phyloP scores from a whole-genome alignment of 2,888 invertebrate species.

The Volucella bombylans region DNA sequence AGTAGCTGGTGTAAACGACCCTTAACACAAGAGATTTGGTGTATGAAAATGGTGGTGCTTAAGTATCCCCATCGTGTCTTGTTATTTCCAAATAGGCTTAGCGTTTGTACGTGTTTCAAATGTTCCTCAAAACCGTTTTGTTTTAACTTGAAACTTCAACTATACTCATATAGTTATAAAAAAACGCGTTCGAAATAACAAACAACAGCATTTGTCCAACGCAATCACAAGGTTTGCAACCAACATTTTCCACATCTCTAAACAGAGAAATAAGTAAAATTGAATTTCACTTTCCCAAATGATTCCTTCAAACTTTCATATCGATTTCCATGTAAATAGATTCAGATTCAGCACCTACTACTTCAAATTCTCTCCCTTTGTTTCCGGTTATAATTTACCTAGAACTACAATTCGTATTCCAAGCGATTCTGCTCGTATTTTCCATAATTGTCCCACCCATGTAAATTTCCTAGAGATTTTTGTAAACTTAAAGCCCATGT shows the following conservation, averaged over 20 bases:
- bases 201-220: no score
- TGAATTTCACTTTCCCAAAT: background rate
- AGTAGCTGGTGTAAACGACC: no score
- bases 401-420: constrained; percentile 45
- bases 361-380: no score
- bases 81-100: no score
- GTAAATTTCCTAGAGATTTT: constrained; percentile 34
- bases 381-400: constrained; percentile 46
- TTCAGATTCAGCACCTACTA: background rate
- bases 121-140: no score
- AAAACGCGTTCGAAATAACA: no score
- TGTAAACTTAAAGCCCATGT: constrained; percentile 23
- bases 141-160: no score
- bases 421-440: constrained; percentile 13
- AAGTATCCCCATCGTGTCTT: no score
- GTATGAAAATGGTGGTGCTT: no score
- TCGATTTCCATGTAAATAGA: background rate
- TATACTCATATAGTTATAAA: no score
- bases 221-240: background rate
- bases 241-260: background rate
- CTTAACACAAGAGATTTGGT: no score
- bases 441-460: constrained; percentile 25
- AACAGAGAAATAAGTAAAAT: background rate
- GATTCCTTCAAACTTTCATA: background rate
- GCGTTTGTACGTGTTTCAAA: no score